These are phyloP conservation scores for Catocala sponsa DNA, from an alignment of 2,888 invertebrate genomes.

Conservation along the genomic window DNA sequence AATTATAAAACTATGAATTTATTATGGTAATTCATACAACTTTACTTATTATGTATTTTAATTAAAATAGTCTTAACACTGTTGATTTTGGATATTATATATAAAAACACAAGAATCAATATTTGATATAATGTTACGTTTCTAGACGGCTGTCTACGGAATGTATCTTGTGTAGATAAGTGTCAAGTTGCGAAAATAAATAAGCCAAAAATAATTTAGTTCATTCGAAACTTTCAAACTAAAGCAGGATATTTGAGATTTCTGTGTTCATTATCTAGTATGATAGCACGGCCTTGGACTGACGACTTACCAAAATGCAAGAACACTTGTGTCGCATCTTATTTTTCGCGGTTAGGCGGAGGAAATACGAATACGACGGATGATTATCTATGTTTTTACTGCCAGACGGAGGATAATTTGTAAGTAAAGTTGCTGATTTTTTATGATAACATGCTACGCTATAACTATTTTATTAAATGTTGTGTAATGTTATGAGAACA, in stretches of 20 bases:
- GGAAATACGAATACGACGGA: slow-evolving; percentile 71
- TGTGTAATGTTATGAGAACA: too few species aligned
- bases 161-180: background rate
- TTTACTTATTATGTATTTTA: too few species aligned
- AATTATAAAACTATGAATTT: too few species aligned
- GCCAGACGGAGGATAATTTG: slow-evolving; percentile 92
- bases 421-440: slow-evolving; percentile 65
- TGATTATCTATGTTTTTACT: slow-evolving; percentile 92
- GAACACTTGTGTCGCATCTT: slow-evolving; percentile 93
- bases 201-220: slow-evolving; percentile 22
- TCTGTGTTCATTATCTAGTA: slow-evolving; percentile 47
- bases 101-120: too few species aligned
- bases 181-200: slow-evolving; percentile 31
- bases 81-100: too few species aligned
- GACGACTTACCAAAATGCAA: slow-evolving; percentile 96
- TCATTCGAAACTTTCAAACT: background rate
- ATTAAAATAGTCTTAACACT: too few species aligned
- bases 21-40: too few species aligned
- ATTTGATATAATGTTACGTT: background rate
- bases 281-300: slow-evolving; percentile 91
- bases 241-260: slow-evolving; percentile 16
- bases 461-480: too few species aligned
- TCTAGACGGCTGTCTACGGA: background rate
- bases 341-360: slow-evolving; percentile 86
- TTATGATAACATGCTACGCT: background rate